Base-by-base conservation (phyloP, 92 coral and sea anemone genomes). In the Actinostola sp. region DNA sequence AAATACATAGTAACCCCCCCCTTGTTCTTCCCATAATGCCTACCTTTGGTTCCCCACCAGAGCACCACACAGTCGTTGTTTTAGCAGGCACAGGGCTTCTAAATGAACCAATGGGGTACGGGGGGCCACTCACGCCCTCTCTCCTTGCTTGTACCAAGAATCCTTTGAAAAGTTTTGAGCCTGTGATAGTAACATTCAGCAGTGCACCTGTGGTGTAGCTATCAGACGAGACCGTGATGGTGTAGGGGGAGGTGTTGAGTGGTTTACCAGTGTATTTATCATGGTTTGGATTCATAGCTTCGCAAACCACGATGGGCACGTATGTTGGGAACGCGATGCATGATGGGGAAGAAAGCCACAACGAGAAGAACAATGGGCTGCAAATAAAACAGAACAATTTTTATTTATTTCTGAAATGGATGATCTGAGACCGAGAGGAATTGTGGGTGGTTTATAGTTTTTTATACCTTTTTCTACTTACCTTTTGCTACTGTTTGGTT, bases 11-110 rank as follows among this genome's bases (percentile, higher is more conserved):
- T n/a, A n/a, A n/a, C n/a, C n/a, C n/a, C n/a, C n/a, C n/a, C n/a
- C n/a, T n/a, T n/a, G n/a, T n/a, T n/a, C n/a, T n/a, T n/a, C n/a
- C n/a, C n/a, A n/a, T n/a, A n/a, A n/a, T n/a, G n/a, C 31, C 8
- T 50, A 84, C 89, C 85, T 62, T 72, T 1, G 76, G 77, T 21
- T 72, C 89, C 0, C 89, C 89, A 32, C 89, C 89, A 27, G 89
- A 84, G 63, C 89, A 84, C 89, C 89, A 84, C 23, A 84, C 31
- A 26, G 64, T 38, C 6, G 67, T 59, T 46, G 78, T 75, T 74
- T 78, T 31, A 39, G 31, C 61, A 11, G 71, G 72, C 25, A 84
- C 61, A 24, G 70, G 70, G 17, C 71, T 78, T n/a, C 72, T 66
- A 67, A 84, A 84, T 9, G 76, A 46, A 4, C 89, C 89, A 48